Evolutionary conservation across 2,113 vertebrate genomes (phyloP).

Genomic region (Irena cyanogastra): DNA sequence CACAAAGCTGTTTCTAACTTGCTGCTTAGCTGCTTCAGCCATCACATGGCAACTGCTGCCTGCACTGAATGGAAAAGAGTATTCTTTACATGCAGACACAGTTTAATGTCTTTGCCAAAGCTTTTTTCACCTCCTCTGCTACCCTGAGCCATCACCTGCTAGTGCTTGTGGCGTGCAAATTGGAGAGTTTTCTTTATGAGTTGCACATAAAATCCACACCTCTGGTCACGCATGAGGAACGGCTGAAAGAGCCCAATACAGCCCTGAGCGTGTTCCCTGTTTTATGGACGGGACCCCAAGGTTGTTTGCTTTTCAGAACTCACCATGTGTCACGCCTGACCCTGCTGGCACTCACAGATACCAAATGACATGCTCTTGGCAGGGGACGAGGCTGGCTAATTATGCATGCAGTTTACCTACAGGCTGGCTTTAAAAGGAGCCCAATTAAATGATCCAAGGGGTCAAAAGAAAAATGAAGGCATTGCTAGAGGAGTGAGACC

Average conservation of each 20-base stretch:
- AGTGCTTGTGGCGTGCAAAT: conserved; percentile 38
- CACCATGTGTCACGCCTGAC: conserved; percentile 44
- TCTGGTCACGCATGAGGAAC: conserved; percentile 64
- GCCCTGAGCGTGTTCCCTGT: conserved; percentile 24
- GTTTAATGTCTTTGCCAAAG: conserved; percentile 47
- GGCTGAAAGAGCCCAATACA: conserved; percentile 40
- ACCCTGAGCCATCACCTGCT: conserved; percentile 55
- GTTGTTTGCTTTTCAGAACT: conserved; percentile 54
- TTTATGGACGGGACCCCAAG: conserved; percentile 33
- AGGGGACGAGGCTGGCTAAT: conserved; percentile 43
- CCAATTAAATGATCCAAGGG: conserved; percentile 35
- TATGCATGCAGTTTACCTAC: conserved; percentile 40
- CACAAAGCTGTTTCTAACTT: background rate
- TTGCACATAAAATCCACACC: conserved; percentile 70
- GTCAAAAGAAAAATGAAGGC: conserved; percentile 32
- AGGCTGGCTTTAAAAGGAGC: background rate
- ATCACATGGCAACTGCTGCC: background rate
- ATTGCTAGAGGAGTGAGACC: background rate
- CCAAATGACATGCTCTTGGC: conserved; percentile 37
- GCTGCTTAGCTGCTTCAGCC: conserved; percentile 4
- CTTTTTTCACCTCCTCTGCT: conserved; percentile 42
- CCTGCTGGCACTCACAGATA: conserved; percentile 34
- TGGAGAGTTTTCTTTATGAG: conserved; percentile 59
- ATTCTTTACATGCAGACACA: background rate
- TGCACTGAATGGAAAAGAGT: background rate